A percentile compares a stretch with the other conserved stretches of the same genome.
These are phyloP conservation scores for Alentia gelatinosa DNA, from an alignment of 2,888 invertebrate genomes.

Conservation along the genomic window DNA sequence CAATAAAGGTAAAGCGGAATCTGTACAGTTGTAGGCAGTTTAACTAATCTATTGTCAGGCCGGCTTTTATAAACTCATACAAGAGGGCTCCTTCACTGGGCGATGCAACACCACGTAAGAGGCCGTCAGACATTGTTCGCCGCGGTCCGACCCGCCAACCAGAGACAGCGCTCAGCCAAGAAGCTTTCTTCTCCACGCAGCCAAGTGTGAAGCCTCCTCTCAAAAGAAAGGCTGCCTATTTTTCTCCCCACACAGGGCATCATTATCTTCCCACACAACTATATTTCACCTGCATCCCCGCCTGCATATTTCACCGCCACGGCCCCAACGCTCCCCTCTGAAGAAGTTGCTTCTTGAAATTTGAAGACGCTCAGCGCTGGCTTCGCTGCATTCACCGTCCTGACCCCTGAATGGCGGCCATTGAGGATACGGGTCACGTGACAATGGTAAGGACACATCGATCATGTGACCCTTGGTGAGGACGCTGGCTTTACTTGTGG, in stretches of 20 bases:
- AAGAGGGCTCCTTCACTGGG: background rate
- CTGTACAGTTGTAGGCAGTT: background rate
- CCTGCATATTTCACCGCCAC: background rate
- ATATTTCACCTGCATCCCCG: background rate
- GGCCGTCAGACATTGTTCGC: background rate
- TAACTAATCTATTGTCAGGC: background rate
- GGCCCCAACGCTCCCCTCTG: background rate
- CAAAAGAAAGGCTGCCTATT: constrained; percentile 10
- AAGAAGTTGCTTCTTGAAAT: background rate
- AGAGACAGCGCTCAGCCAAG: background rate
- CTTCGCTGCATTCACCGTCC: background rate
- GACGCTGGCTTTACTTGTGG: background rate
- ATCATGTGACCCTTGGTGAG: constrained; percentile 6
- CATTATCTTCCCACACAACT: constrained; percentile 18
- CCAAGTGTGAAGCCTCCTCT: background rate
- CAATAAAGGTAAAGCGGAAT: constrained; percentile 29
- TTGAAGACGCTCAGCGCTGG: background rate
- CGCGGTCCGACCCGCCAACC: background rate
- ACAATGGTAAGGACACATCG: constrained; percentile 9
- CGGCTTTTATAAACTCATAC: background rate
- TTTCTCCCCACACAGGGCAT: background rate
- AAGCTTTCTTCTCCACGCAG: background rate
- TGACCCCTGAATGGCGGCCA: background rate
- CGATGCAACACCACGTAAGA: constrained; percentile 18
- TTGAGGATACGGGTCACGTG: constrained; percentile 2